Conservation (phyloP, 2,113 vertebrate genomes). For the Hucho hucho region DNA sequence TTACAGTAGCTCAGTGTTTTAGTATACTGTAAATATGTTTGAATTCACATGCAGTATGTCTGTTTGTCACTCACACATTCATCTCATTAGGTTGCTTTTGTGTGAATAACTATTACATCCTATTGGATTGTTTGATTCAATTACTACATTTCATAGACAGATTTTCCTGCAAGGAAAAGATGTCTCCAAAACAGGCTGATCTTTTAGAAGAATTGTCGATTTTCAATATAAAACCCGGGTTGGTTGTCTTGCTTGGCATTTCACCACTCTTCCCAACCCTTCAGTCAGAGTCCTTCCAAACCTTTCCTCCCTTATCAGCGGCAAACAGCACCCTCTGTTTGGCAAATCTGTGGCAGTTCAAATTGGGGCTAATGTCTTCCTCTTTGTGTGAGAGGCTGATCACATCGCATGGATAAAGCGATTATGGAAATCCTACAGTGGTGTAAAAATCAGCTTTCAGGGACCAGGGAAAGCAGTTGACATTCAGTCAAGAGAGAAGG, state of each 20-base stretch:
- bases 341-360: constrained; percentile 57
- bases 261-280: constrained; percentile 22
- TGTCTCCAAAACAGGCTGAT: constrained; percentile 12
- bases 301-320: constrained; percentile 48
- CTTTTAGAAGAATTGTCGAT: constrained; percentile 40
- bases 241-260: constrained; percentile 29
- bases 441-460: constrained; percentile 54
- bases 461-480: constrained; percentile 40
- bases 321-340: constrained; percentile 52
- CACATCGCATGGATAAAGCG: constrained; percentile 62
- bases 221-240: constrained; percentile 25
- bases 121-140: too few relatives aligned
- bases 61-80: background rate
- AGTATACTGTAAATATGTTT: too few relatives aligned
- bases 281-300: constrained; percentile 32
- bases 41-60: too few relatives aligned
- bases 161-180: too few relatives aligned
- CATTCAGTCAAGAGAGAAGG: constrained; percentile 31
- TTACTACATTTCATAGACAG: too few relatives aligned
- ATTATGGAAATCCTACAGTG: constrained; percentile 61
- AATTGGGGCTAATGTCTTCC: constrained; percentile 60
- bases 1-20: background rate
- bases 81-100: background rate
- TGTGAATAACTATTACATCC: background rate
- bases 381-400: constrained; percentile 54